Evolutionary conservation across 2,888 invertebrate genomes (phyloP).

Genomic region (Tenodera sinensis): DNA sequence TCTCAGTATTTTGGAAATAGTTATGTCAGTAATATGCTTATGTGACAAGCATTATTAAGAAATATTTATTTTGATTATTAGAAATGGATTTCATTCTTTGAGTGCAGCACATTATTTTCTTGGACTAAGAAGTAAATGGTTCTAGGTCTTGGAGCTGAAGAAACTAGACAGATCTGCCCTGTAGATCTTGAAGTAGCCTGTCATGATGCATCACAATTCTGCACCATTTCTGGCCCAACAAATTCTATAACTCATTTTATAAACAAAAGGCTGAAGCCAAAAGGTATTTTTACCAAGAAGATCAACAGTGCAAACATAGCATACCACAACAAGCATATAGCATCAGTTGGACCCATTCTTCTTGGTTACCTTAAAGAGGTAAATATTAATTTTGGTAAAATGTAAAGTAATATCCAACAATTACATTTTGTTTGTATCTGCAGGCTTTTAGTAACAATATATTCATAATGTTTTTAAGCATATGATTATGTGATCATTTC

Average conservation of each 20-base stretch:
- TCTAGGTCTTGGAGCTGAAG: conserved; percentile 1
- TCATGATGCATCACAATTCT: conserved; percentile 72
- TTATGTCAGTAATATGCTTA: too few species aligned
- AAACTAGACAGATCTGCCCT: conserved; percentile 45
- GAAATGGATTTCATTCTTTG: too few species aligned
- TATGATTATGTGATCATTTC: too few species aligned
- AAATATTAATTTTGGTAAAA: not conserved
- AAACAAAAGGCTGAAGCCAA: conserved; percentile 46
- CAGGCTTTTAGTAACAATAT: too few species aligned
- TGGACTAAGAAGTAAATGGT: not conserved
- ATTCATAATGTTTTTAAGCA: too few species aligned
- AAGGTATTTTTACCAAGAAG: conserved; percentile 35
- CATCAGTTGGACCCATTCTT: conserved; percentile 46
- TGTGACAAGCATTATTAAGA: too few species aligned
- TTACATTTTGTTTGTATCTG: too few species aligned
- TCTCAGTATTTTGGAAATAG: too few species aligned
- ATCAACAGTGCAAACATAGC: conserved; percentile 37
- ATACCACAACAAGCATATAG: conserved; percentile 39
- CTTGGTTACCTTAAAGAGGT: conserved; percentile 45
- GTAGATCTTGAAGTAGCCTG: conserved; percentile 70
- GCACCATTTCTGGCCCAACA: conserved; percentile 71
- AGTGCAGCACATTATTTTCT: too few species aligned
- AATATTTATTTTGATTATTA: too few species aligned
- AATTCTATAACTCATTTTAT: conserved; percentile 56
- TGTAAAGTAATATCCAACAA: too few species aligned